Percentiles rank a stretch among this genome's conserved stretches.
Conservation (phyloP, 2,113 vertebrate genomes). For the Todiramphus saurophagus region DNA sequence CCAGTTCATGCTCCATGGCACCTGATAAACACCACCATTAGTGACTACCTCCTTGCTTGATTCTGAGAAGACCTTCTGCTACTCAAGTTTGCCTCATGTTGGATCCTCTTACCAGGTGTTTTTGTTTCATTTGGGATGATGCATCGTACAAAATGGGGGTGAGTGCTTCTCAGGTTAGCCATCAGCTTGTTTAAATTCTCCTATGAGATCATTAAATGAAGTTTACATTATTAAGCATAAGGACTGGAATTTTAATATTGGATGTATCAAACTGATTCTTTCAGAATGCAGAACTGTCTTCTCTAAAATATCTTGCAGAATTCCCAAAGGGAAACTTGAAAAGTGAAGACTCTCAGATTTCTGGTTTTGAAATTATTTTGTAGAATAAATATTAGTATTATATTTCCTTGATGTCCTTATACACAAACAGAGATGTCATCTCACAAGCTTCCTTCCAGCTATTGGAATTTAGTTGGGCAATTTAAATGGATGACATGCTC, state of each 20-base stretch:
- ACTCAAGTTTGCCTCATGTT: neutral
- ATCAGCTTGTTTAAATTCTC: constrained; percentile 91
- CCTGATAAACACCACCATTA: constrained; percentile 40
- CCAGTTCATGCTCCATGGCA: constrained; percentile 86
- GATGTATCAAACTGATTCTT: neutral
- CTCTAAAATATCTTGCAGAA: neutral
- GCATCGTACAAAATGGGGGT: constrained; percentile 88
- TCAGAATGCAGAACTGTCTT: neutral
- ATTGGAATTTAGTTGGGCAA: neutral
- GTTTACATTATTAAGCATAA: neutral
- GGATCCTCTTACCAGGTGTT: constrained; percentile 79
- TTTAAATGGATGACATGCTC: neutral
- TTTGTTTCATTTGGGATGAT: constrained; percentile 90
- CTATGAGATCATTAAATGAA: constrained; percentile 55
- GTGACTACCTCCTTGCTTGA: neutral
- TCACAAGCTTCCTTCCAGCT: neutral
- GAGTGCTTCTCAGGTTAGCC: constrained; percentile 85
- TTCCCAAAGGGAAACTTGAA: neutral
- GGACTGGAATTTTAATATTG: neutral
- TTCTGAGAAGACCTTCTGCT: neutral
- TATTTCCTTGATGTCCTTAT: neutral
- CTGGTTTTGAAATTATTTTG: neutral
- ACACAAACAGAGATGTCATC: neutral
- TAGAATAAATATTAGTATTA: neutral
- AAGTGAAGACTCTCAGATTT: neutral